phyloP scores from a whole-genome alignment of 1,140 invertebrate genomes.

The Magallana gigas region DNA sequence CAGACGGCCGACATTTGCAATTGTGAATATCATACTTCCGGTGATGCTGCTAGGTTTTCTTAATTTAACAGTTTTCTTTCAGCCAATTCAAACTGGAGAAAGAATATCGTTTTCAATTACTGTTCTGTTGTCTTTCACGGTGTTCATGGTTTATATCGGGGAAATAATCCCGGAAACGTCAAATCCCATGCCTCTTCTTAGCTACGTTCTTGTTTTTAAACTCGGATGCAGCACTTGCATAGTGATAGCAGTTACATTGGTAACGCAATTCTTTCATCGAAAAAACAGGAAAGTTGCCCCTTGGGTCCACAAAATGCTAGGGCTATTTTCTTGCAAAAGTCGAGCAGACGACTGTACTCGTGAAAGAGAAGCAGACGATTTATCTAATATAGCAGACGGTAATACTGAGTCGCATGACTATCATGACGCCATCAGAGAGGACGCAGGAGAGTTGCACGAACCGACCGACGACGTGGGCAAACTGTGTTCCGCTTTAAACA shows the following conservation, averaged over 20 bases:
- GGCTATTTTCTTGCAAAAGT: neutral
- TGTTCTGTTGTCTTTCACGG: conserved; percentile 29
- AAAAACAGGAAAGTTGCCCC: conserved; percentile 16
- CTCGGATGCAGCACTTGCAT: conserved; percentile 27
- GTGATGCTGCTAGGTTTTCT: conserved; percentile 30
- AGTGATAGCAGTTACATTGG: conserved; percentile 10
- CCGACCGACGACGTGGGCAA: neutral
- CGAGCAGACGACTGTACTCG: neutral
- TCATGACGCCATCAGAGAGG: neutral
- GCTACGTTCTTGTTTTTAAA: conserved; percentile 40
- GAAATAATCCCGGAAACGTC: conserved; percentile 57
- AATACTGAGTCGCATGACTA: neutral
- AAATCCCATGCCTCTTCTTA: conserved; percentile 47
- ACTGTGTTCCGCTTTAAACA: neutral
- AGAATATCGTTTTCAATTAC: conserved; percentile 39
- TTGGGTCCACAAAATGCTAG: neutral
- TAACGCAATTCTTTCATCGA: conserved; percentile 16
- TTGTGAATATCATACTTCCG: conserved; percentile 21
- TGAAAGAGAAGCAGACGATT: neutral
- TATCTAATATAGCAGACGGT: neutral
- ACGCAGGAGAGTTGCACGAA: neutral
- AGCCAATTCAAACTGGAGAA: conserved; percentile 23
- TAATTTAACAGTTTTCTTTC: conserved; percentile 18
- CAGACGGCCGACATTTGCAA: conserved; percentile 12
- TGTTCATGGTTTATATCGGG: conserved; percentile 45